Conservation (phyloP, 1,140 invertebrate species). For the Cydia pomonella region DNA sequence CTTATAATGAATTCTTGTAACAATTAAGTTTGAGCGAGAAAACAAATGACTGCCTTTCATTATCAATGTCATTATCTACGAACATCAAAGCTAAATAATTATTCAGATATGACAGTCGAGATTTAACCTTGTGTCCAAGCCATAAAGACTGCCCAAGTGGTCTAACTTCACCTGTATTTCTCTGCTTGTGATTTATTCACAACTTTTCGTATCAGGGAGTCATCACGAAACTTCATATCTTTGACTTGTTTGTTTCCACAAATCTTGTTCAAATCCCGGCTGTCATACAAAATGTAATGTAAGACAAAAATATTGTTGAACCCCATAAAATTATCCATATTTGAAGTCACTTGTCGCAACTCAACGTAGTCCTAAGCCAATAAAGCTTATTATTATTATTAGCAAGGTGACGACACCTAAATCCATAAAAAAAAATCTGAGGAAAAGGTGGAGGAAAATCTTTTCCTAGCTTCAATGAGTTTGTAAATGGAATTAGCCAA, state of each 20-base stretch:
- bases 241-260: conserved; percentile 4
- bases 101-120: background rate
- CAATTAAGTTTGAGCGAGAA: background rate
- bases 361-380: too few species aligned
- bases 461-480: too few species aligned
- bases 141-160: background rate
- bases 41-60: background rate
- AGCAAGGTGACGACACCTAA: too few species aligned
- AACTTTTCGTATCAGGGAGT: conserved; percentile 5
- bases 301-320: background rate
- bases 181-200: conserved; percentile 2
- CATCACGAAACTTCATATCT: conserved; percentile 23
- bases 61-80: background rate
- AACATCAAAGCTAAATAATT: background rate
- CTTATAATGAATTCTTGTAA: background rate
- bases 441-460: too few species aligned
- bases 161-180: background rate
- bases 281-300: conserved; percentile 1
- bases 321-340: too few species aligned
- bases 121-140: background rate
- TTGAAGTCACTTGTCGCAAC: too few species aligned
- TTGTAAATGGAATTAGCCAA: too few species aligned
- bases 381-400: too few species aligned
- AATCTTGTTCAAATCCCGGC: background rate
- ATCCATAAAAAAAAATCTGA: too few species aligned